These are phyloP conservation scores for Biston betularia DNA, from an alignment of 2,888 invertebrate species.

Conservation along the genomic window DNA sequence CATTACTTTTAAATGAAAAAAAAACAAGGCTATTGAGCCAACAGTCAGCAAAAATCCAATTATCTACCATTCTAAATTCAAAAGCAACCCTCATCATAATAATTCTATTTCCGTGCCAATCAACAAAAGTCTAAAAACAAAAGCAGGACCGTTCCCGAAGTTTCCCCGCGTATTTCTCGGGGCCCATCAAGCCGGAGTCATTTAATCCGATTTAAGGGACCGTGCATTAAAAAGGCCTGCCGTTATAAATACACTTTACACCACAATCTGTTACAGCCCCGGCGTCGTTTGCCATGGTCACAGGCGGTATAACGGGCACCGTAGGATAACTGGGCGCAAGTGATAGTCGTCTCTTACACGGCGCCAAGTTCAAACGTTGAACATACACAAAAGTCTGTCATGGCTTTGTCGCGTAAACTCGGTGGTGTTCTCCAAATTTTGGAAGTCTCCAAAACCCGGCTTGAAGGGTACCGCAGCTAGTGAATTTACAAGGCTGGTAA, in stretches of 20 bases:
- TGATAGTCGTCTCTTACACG: neutral
- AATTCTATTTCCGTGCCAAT: constrained; percentile 27
- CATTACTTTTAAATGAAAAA: too few species aligned
- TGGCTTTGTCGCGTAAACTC: too few species aligned
- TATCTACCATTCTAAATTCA: constrained; percentile 15
- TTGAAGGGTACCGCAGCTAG: too few species aligned
- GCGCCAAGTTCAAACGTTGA: too few species aligned
- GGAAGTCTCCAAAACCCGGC: too few species aligned
- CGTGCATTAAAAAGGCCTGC: constrained; percentile 46
- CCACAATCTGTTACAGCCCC: constrained; percentile 49
- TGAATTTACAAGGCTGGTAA: too few species aligned
- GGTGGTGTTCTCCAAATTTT: too few species aligned
- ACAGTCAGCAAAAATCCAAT: constrained; percentile 19
- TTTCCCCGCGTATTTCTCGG: constrained; percentile 24
- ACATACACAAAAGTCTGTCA: too few species aligned
- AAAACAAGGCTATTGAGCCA: neutral
- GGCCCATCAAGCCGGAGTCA: constrained; percentile 35
- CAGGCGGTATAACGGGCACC: neutral
- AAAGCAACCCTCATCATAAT: constrained; percentile 23
- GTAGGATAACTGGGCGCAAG: neutral
- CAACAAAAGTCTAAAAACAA: constrained; percentile 23
- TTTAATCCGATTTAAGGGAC: constrained; percentile 52
- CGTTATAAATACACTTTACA: constrained; percentile 52
- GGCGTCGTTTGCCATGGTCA: constrained; percentile 25
- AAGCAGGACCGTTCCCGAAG: constrained; percentile 15